Evolutionary conservation across 1,140 invertebrate genomes (phyloP).

Genomic region (Anastatus disparis): DNA sequence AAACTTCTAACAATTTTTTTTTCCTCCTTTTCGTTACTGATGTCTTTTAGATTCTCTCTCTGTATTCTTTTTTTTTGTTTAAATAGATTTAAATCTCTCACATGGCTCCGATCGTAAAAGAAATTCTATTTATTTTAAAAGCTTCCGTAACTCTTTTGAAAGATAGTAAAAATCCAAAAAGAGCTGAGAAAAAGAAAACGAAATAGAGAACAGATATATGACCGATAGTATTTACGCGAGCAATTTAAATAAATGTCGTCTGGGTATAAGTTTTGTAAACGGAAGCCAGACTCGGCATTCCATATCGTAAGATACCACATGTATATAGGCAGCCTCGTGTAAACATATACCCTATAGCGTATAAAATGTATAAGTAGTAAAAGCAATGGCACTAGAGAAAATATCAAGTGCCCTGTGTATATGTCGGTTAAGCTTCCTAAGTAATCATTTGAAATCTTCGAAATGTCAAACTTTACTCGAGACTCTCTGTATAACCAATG

Average conservation of each 20-base stretch:
- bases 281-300: background rate
- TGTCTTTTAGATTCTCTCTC: too few relatives aligned
- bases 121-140: too few relatives aligned
- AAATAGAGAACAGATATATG: background rate
- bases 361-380: too few relatives aligned
- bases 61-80: too few relatives aligned
- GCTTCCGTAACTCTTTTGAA: too few relatives aligned
- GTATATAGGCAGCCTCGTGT: too few relatives aligned
- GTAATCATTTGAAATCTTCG: constrained; percentile 48
- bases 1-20: too few relatives aligned
- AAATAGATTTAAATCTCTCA: too few relatives aligned
- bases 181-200: background rate
- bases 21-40: too few relatives aligned
- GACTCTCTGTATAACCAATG: background rate
- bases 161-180: too few relatives aligned
- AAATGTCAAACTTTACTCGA: constrained; percentile 31
- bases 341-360: constrained; percentile 49
- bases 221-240: constrained; percentile 8
- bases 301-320: too few relatives aligned
- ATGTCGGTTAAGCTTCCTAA: constrained; percentile 50
- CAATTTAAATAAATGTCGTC: background rate
- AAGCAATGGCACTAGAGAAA: constrained; percentile 47
- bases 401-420: constrained; percentile 51
- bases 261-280: background rate
- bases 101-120: too few relatives aligned